Evolutionary conservation across 2,797 vertebrate genomes (phyloP).

Genomic region (Enteromius paludinosus): DNA sequence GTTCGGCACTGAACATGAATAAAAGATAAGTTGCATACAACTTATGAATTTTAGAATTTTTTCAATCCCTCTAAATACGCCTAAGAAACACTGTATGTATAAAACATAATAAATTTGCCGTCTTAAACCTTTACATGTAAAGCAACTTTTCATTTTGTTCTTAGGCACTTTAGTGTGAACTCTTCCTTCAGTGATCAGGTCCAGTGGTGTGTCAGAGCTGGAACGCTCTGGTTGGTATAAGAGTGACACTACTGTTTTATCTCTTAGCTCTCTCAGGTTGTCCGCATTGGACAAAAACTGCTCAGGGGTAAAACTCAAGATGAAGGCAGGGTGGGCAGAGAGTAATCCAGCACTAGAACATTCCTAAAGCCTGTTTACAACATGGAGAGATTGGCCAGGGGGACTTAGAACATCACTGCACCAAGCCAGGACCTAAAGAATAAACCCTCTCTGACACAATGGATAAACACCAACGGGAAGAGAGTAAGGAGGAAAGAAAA

Average conservation of each 20-base stretch:
- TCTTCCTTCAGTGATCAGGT: slow-evolving; percentile 23
- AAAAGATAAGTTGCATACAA: background rate
- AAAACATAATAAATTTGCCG: background rate
- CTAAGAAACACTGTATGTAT: background rate
- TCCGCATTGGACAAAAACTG: slow-evolving; percentile 65
- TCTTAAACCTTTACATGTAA: background rate
- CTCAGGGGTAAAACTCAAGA: slow-evolving; percentile 72
- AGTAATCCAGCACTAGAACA: slow-evolving; percentile 64
- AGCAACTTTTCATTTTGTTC: slow-evolving; percentile 15
- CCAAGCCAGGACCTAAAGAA: slow-evolving; percentile 44
- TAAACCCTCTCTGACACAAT: slow-evolving; percentile 62
- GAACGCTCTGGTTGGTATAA: slow-evolving; percentile 58
- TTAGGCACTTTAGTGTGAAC: slow-evolving; percentile 4
- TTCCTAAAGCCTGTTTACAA: slow-evolving; percentile 74
- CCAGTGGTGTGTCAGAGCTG: slow-evolving; percentile 51
- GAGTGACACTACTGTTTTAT: slow-evolving; percentile 62
- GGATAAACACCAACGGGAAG: slow-evolving; percentile 60
- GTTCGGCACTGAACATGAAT: background rate
- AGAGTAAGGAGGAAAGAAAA: slow-evolving; percentile 32
- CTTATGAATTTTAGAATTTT: background rate
- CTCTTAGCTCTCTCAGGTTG: slow-evolving; percentile 64
- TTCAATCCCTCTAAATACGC: background rate
- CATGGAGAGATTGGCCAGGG: slow-evolving; percentile 63
- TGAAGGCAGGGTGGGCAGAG: slow-evolving; percentile 66
- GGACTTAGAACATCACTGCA: slow-evolving; percentile 43